Evolutionary conservation across 2,888 invertebrate species (phyloP).

Genomic region (Drosophila pseudotakahashii): DNA sequence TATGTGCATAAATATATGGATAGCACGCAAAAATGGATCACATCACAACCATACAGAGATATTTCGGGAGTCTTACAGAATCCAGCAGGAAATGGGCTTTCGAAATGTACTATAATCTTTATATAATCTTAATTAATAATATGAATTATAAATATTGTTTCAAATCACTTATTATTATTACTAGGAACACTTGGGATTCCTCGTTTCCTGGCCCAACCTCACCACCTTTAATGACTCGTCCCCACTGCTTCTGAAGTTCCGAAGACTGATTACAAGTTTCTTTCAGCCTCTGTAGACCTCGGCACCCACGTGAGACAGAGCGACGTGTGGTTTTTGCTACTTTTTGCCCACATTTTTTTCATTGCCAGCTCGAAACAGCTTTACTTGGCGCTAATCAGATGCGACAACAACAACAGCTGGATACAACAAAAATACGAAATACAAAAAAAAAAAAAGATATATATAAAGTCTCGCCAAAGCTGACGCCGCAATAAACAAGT

Average conservation of each 20-base stretch:
- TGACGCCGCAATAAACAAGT: slow-evolving; percentile 57
- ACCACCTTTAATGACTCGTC: background rate
- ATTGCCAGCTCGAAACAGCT: slow-evolving; percentile 30
- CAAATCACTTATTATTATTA: no score
- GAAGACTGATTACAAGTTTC: slow-evolving; percentile 11
- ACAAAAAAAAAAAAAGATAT: background rate
- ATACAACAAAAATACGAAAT: slow-evolving; percentile 16
- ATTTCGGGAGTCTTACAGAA: slow-evolving; percentile 1
- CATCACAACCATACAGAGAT: background rate
- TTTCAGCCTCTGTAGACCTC: slow-evolving; percentile 25
- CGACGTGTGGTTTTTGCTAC: slow-evolving; percentile 29
- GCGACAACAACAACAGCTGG: slow-evolving; percentile 24
- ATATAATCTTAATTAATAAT: no score
- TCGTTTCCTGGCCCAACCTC: background rate
- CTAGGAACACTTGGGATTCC: no score
- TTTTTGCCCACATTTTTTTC: slow-evolving; percentile 43
- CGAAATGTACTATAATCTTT: background rate
- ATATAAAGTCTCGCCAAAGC: slow-evolving; percentile 61
- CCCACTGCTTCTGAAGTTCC: background rate
- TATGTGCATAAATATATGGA: slow-evolving; percentile 26
- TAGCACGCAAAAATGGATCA: slow-evolving; percentile 3
- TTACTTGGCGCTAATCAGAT: slow-evolving; percentile 47
- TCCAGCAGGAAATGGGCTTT: background rate
- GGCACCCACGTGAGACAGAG: slow-evolving; percentile 35
- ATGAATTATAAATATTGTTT: no score